Evolutionary conservation across 1,140 invertebrate genomes (phyloP).

Genomic region (Bombus sibiricus): DNA sequence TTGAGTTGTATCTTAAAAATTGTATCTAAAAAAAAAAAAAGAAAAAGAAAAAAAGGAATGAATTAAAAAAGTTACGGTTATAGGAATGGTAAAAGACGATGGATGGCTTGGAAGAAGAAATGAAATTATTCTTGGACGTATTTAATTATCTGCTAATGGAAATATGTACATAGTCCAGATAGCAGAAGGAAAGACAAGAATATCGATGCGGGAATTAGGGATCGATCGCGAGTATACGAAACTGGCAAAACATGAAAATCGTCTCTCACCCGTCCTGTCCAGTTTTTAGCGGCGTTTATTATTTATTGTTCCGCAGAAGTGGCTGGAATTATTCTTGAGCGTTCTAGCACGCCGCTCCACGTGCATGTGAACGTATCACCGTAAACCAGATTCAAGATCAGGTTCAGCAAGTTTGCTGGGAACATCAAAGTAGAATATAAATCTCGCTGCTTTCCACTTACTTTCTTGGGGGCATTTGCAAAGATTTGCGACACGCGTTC

Average conservation of each 20-base stretch:
- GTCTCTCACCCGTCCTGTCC: not conserved
- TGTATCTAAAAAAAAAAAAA: too few relatives aligned
- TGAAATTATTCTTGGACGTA: not conserved
- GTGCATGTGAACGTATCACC: conserved; percentile 38
- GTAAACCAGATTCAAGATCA: conserved; percentile 57
- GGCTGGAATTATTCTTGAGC: conserved; percentile 42
- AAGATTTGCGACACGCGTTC: conserved; percentile 38
- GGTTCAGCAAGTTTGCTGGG: conserved; percentile 52
- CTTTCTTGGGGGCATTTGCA: conserved; percentile 50
- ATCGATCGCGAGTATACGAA: not conserved
- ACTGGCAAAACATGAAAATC: conserved; percentile 7
- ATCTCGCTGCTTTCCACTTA: conserved; percentile 52
- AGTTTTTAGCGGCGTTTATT: conserved; percentile 36
- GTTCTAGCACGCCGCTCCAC: conserved; percentile 7
- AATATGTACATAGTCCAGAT: too few relatives aligned
- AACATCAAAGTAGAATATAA: conserved; percentile 55
- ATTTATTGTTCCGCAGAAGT: conserved; percentile 46
- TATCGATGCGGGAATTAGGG: not conserved
- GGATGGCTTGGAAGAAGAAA: too few relatives aligned
- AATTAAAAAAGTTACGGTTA: too few relatives aligned
- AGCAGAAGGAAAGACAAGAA: not conserved
- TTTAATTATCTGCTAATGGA: not conserved
- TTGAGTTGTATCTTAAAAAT: too few relatives aligned
- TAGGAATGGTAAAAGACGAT: too few relatives aligned
- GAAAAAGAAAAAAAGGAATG: accelerated